Evolutionary conservation across 2,113 vertebrate species (phyloP), one percentile per base, ranked within the genome.

Genomic region (Lampris incognitus): DNA sequence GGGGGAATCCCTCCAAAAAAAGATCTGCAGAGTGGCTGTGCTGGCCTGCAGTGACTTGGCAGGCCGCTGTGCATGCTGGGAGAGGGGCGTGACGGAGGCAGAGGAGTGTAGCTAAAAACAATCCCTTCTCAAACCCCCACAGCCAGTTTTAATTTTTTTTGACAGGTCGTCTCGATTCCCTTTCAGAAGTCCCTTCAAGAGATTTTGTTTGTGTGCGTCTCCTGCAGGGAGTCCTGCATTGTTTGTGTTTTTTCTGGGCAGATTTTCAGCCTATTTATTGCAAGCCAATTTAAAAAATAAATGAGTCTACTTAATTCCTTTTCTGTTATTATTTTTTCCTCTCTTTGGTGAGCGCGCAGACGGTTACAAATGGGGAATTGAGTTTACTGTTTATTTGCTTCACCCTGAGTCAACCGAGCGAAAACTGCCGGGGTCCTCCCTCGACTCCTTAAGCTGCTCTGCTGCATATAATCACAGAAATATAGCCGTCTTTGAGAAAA

Each of bases 101-200:
- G 79, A 83, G 57, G 58, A 85, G 78, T 81, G 38, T 9, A 84
- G 86, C 88, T 77, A 81, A 90, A 24, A 88, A 82, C 61, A 85
- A 88, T 89, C 69, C 24, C 74, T 69, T 84, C 84, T 82, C 88
- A 74, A 88, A 86, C 86, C 66, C 24, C 24, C 73, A 50, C 54
- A 85, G 87, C 85, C 85, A 86, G 86, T 93, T 88, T 87, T 79
- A 90, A 24, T 24, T 85, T 89, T 24, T 90, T 85, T 86, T 88
- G 90, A 92, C 89, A 88, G 86, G 69, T 85, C 79, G 69, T 78
- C 85, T 88, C 91, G 86, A 91, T 91, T 93, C 89, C 78, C 83
- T 86, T 92, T 91, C 84, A 89, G 81, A 24, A 91, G 66, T 76
- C 66, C 68, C 85, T 91, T 90, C 82, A 89, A 91, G 85, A 91